These are phyloP conservation scores for Oceanodroma leucorhoa DNA, from an alignment of 2,797 vertebrate genomes.

Conservation along the genomic window DNA sequence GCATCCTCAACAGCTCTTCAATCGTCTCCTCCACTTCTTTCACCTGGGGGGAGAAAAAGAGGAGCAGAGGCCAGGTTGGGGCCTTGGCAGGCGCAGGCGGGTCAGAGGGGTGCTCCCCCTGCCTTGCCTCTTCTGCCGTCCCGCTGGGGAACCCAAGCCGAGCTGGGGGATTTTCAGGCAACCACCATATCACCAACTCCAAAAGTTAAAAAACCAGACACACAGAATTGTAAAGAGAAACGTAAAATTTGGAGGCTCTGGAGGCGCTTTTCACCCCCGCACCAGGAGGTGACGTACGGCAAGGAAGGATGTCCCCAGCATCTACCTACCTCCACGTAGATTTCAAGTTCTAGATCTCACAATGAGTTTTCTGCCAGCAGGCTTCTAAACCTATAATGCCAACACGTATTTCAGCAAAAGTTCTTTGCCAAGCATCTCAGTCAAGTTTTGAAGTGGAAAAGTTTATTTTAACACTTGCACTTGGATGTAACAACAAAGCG, in stretches of 20 bases:
- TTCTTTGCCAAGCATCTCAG: neutral
- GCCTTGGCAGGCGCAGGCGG: neutral
- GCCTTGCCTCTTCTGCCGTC: neutral
- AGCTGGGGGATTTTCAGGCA: neutral
- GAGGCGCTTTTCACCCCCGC: too few species aligned
- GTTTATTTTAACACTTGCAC: neutral
- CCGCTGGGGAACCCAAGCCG: neutral
- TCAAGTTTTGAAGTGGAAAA: neutral
- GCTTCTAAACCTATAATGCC: fast-evolving
- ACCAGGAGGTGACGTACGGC: neutral
- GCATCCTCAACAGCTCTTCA: slow-evolving; percentile 50
- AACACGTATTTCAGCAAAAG: fast-evolving
- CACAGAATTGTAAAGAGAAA: too few species aligned
- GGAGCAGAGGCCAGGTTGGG: neutral
- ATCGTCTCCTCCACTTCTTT: slow-evolving; percentile 33
- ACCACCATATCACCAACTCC: neutral
- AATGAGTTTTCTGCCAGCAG: neutral
- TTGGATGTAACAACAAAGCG: neutral
- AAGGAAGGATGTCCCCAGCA: neutral
- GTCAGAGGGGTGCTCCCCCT: neutral
- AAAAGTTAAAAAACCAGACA: neutral
- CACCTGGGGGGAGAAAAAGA: slow-evolving; percentile 14
- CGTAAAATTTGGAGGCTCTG: neutral
- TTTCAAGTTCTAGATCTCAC: neutral
- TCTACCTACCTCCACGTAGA: fast-evolving